phyloP scores from a whole-genome alignment of 1,140 invertebrate species.

The Orius insidiosus region DNA sequence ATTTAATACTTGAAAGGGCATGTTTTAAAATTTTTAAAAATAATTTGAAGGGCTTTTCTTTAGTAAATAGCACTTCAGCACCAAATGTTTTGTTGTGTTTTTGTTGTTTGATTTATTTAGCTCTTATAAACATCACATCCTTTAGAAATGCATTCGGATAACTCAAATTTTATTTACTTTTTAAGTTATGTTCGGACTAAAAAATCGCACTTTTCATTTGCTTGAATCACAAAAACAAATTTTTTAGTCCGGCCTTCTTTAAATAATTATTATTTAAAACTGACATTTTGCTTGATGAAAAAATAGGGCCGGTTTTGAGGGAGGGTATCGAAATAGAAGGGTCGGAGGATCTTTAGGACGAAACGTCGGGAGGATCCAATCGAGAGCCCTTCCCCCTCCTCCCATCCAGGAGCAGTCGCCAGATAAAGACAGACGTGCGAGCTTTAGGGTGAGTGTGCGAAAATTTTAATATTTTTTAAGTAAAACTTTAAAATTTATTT shows the following conservation, averaged over 20 bases:
- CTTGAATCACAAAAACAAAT: background rate
- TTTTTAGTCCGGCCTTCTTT: background rate
- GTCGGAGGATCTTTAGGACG: slow-evolving; percentile 9
- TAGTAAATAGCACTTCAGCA: no score
- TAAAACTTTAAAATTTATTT: background rate
- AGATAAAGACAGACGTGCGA: slow-evolving; percentile 13
- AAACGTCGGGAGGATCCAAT: slow-evolving; percentile 13
- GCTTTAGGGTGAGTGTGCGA: slow-evolving; percentile 15
- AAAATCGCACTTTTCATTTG: background rate
- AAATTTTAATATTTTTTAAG: background rate
- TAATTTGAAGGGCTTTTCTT: no score
- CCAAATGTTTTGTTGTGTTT: no score
- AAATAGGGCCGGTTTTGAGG: slow-evolving; percentile 14
- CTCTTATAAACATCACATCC: no score
- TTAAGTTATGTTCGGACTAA: background rate
- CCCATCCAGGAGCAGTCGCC: slow-evolving; percentile 12
- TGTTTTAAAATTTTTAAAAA: no score
- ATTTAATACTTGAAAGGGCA: no score
- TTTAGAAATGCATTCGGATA: background rate
- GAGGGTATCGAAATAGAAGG: slow-evolving; percentile 1
- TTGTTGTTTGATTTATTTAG: no score
- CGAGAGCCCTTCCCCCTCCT: slow-evolving; percentile 13
- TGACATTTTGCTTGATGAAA: background rate
- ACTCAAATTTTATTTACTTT: background rate
- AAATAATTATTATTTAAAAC: no score